Evolutionary conservation across 2,888 invertebrate species (phyloP), one percentile per base, ranked within the genome.

Genomic region (Exocentrus adspersus): DNA sequence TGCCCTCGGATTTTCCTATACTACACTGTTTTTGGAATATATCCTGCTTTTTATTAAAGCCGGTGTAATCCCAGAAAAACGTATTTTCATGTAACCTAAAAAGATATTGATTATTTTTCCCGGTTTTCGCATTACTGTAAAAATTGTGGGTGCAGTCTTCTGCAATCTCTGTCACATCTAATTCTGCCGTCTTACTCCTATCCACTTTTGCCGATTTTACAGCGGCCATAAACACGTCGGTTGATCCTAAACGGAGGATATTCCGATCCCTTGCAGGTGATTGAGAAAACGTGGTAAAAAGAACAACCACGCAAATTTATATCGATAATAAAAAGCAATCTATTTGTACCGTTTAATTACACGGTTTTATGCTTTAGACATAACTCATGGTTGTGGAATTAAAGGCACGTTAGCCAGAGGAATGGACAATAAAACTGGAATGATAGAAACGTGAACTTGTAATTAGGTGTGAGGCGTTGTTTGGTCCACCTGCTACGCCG

Each of bases 401-500:
- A 53, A 52, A 64, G 60, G 65, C 65, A 64, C 61, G 65, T 65
- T 73, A 73, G 68, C 69, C 68, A 61, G 67, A 72, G 71, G 72
- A 75, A 75, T 72, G 76, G 75, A 78, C 78, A 79, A 78, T 79
- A 77, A 78, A 78, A 77, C 74, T 71, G 75, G 79, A 79, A 79
- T 79, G 78, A 78, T 77, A 79, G 78, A 79, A 78, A 79, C 79
- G 79, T 79, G 79, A 79, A 75, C 77, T 72, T 71, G 76, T 78
- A 78, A 78, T 79, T 78, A 78, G 78, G 75, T 72, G 73, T 72
- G 72, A 73, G 78, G 78, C 77, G 77, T 75, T 53, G 7, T 30
- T 41, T 41, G 53, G 53, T 53, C 53, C 53, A 53, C 53, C 53
- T 53, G 53, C 53, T 41, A 41, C 12, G 41, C 16, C 21, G 53